phyloP scores from a whole-genome alignment of 1,140 invertebrate genomes.

The Drosophila cardini region DNA sequence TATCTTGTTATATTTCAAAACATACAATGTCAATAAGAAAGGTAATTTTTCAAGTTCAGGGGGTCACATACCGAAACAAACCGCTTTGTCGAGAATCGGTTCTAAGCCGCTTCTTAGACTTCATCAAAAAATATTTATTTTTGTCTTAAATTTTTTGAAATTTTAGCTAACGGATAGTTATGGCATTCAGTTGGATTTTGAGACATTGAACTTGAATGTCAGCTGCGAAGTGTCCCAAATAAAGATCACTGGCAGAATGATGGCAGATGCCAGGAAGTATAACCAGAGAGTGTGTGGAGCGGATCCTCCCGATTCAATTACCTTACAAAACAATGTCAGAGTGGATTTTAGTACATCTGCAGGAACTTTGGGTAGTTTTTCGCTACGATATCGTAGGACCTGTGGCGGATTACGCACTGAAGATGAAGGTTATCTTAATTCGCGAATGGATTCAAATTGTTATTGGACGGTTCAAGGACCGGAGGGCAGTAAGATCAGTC shows the following conservation, averaged over 20 bases:
- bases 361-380: constrained; percentile 52
- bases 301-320: background rate
- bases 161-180: constrained; percentile 69
- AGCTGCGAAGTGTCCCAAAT: constrained; percentile 52
- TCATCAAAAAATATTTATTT: background rate
- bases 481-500: constrained; percentile 53
- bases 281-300: background rate
- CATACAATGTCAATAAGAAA: no score
- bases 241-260: constrained; percentile 29
- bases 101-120: no score
- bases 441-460: constrained; percentile 59
- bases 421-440: constrained; percentile 54
- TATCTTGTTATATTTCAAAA: no score
- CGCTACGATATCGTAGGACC: constrained; percentile 41
- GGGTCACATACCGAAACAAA: no score
- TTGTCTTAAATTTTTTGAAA: no score
- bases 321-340: constrained; percentile 27
- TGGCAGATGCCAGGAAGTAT: background rate
- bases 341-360: constrained; percentile 41
- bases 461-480: constrained; percentile 47
- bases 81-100: no score
- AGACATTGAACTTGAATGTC: constrained; percentile 57
- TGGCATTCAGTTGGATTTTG: constrained; percentile 45
- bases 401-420: constrained; percentile 52
- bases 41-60: no score